A percentile compares a stretch with the other conserved stretches of the same genome.
Conservation (phyloP, 2,888 invertebrate species). For the Ectobius pallidus region DNA sequence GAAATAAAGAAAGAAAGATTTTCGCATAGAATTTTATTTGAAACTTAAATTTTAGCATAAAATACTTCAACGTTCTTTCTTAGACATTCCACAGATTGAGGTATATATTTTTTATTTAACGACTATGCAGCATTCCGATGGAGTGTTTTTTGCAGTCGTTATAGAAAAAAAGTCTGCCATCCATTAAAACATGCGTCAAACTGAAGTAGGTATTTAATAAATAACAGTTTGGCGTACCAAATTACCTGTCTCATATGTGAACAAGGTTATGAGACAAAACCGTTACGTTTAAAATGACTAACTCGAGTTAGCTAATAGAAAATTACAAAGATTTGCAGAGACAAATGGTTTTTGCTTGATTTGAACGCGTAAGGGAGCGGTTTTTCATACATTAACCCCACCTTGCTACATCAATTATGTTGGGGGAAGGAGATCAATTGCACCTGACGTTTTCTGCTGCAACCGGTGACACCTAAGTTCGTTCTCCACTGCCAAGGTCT, state of each 20-base stretch:
- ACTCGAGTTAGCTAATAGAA: background rate
- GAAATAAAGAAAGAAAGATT: too few species aligned
- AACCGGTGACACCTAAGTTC: background rate
- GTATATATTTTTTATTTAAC: too few species aligned
- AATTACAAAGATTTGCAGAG: background rate
- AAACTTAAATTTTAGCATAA: too few species aligned
- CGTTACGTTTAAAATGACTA: background rate
- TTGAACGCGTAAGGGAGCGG: background rate
- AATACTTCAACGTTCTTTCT: too few species aligned
- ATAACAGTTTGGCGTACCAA: background rate
- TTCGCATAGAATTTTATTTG: too few species aligned
- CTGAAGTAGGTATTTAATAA: background rate
- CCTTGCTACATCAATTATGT: background rate
- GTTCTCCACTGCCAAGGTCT: slow-evolving; percentile 6
- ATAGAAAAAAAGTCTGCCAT: too few species aligned
- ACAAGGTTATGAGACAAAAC: background rate
- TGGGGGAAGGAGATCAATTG: background rate
- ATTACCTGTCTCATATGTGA: background rate
- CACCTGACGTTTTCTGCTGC: background rate
- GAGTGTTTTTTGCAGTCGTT: too few species aligned
- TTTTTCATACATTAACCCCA: background rate
- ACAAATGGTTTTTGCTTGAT: background rate
- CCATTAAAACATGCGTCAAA: too few species aligned
- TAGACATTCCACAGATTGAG: too few species aligned
- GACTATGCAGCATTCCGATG: too few species aligned